A percentile compares a stretch with the other conserved stretches of the same genome.
Evolutionary conservation across 2,113 vertebrate species (phyloP).

Genomic region (Parotia lawesii): DNA sequence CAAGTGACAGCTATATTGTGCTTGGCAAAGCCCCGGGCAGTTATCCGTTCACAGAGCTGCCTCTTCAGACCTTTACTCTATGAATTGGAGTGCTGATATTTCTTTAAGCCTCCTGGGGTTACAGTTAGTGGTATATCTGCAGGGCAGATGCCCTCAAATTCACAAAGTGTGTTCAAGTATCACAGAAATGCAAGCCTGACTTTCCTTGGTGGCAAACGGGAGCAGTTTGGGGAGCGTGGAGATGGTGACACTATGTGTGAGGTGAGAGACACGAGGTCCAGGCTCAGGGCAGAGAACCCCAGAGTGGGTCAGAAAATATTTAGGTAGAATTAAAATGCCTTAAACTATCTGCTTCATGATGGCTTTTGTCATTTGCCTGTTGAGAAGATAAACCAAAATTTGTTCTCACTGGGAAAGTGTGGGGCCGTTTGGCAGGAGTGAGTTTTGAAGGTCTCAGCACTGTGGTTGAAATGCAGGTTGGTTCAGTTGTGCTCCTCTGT

Average conservation of each 20-base stretch:
- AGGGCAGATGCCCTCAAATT: slow-evolving; percentile 58
- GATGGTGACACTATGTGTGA: rapidly evolving
- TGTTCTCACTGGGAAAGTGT: neutral
- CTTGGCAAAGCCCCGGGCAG: slow-evolving; percentile 66
- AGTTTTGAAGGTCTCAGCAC: neutral
- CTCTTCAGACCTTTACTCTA: slow-evolving; percentile 67
- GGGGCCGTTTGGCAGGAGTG: neutral
- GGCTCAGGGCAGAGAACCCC: neutral
- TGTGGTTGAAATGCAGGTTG: rapidly evolving
- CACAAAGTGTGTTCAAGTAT: slow-evolving; percentile 33
- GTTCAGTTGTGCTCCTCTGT: neutral
- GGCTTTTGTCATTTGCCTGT: neutral
- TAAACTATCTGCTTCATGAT: neutral
- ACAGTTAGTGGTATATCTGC: slow-evolving; percentile 55
- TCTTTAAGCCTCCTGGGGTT: slow-evolving; percentile 67
- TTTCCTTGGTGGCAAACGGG: neutral
- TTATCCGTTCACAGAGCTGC: slow-evolving; percentile 64
- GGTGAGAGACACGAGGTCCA: neutral
- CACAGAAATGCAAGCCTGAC: slow-evolving; percentile 32
- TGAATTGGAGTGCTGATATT: slow-evolving; percentile 70
- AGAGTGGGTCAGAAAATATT: neutral
- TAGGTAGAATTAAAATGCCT: neutral
- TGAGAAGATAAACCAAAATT: neutral
- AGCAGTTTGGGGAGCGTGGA: neutral
- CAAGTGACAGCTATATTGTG: slow-evolving; percentile 74